Evolutionary conservation across 1,140 invertebrate genomes (phyloP), one percentile per base, ranked within the genome.

Genomic region (Argopecten irradians): DNA sequence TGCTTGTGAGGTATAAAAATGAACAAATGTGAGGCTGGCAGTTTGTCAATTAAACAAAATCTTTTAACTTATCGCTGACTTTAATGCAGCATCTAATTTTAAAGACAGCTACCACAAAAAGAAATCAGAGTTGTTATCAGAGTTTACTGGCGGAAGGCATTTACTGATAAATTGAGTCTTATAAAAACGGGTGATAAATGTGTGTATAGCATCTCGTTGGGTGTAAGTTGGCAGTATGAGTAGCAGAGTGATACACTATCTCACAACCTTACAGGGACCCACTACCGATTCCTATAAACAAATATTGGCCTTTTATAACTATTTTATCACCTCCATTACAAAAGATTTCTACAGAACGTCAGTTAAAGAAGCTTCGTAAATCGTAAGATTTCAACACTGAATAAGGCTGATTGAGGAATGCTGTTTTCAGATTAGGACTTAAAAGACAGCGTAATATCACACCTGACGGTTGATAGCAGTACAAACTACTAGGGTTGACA

Each of bases 91-190:
- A 28, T 71, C 55, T 71, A 71, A 71, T 71, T 71, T 71, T 71
- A 71, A 71, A 71, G 55, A 71, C 55, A 28, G 22, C 28, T 71
- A 71, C 55, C 55, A 71, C 55, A 71, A 28, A 71, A 71, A 71
- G 55, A 71, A 71, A 71, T 28, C 55, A 71, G 22, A n/a, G 55
- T 71, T 16, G 22, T 71, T 71, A 71, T 71, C 55, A 16, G 55
- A 28, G n/a, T 71, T 28, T 71, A 71, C 55, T 71, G 55, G 55
- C 55, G 55, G 55, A 71, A 71, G 55, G 22, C 55, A 71, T 71
- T 71, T 71, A 71, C 55, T 71, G 55, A 71, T 71, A 71, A 71
- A 71, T 71, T 71, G 55, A n/a, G n/a, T 22, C 55, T 71, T 71
- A 71, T 71, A 71, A 71, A 71, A 71, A 71, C 55, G 2, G 8